phyloP scores from a whole-genome alignment of 2,113 vertebrate species.

The Saguinus imperator region DNA sequence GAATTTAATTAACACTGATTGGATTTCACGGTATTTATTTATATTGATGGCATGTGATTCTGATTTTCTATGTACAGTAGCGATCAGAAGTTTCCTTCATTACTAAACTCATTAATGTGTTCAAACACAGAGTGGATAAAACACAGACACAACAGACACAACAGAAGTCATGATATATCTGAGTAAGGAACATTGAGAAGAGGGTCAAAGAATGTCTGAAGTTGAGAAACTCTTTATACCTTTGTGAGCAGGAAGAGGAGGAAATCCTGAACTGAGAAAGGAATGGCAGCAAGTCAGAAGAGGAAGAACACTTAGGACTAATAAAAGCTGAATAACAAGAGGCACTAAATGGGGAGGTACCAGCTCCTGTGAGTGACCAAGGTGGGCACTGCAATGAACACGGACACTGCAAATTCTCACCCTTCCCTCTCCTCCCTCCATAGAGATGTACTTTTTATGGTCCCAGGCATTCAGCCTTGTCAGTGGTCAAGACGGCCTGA shows the following conservation, averaged over 20 bases:
- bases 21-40: constrained; percentile 50
- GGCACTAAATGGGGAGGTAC: rapidly evolving
- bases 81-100: not conserved
- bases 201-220: rapidly evolving
- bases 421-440: not conserved
- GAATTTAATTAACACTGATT: constrained; percentile 67
- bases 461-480: not conserved
- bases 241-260: not conserved
- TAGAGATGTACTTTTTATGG: rapidly evolving
- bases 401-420: rapidly evolving
- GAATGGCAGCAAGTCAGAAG: not conserved
- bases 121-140: not conserved
- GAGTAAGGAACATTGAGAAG: not conserved
- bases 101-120: constrained; percentile 16
- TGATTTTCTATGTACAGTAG: constrained; percentile 42
- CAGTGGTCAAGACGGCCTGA: not conserved
- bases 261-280: not conserved
- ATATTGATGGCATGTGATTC: constrained; percentile 39
- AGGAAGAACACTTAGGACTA: not conserved
- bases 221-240: not conserved
- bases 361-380: rapidly evolving
- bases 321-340: not conserved
- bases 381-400: rapidly evolving
- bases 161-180: not conserved
- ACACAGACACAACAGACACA: rapidly evolving